Base-by-base conservation (phyloP, 2,888 invertebrate genomes). In the Chaetoderma sp. region DNA sequence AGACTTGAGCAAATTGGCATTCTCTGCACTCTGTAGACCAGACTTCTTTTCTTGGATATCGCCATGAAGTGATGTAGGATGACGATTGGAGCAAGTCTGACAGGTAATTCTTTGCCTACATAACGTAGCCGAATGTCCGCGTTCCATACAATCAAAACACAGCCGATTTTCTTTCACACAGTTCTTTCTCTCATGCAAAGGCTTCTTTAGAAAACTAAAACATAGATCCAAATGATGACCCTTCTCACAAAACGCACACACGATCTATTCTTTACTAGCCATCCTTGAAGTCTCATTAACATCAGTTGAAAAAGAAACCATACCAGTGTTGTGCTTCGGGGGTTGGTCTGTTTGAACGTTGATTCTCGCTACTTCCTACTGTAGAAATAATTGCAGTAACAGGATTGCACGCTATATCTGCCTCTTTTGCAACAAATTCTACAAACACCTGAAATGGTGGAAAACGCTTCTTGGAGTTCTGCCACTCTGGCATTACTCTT, bases 141-240 rank as follows among this genome's bases (percentile, higher is more conserved):
- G 33, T 1, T 32, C 1, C 6, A 71, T 33, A 30, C 71, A 67
- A 1, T 65, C 68, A 57, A 47, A 71, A 60, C 68, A 71, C 16
- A 65, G 27, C 16, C 60, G 57, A 10, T 68, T 55, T 33, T 49
- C 49, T 28, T 27, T 36, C 13, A 56, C 45, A 44, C 39, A 60
- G 10, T 32, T 45, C 33, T 60, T 45, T 28, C 54, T n/a, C 3
- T 64, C 65, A 13, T 42, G 8, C 4, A 64, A 13, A 21, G 39
- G 21, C 28, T 54, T 52, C 6, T n/a, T 5, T 16, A 33, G 23
- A 44, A 60, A 64, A n/a, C 21, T 16, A 2, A 21, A 16, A 39
- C 65, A 64, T 5, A 23, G 42, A 30, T 64, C 54, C 25, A 54
- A n/a, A 39, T 28, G 8, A 44, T 64, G 52, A 18, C 27, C 10